These are phyloP conservation scores for Drosophila eohydei DNA, from an alignment of 2,888 invertebrate species.

Conservation along the genomic window DNA sequence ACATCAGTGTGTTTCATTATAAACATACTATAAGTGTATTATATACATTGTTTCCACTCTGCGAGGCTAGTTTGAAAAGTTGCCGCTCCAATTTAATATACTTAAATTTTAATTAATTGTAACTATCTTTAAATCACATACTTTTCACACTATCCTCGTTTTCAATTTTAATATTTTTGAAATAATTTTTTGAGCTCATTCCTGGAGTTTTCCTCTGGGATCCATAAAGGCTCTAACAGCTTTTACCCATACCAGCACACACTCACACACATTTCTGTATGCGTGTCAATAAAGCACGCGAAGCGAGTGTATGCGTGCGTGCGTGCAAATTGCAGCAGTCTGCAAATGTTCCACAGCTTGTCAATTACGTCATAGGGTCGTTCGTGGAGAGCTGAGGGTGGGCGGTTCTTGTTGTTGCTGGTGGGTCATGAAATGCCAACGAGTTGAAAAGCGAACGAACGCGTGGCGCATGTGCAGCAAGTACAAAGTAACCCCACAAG, in stretches of 20 bases:
- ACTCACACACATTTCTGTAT: background rate
- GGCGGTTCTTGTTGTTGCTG: constrained; percentile 3
- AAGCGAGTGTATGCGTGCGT: constrained; percentile 30
- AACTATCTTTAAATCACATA: background rate
- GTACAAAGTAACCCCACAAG: constrained; percentile 11
- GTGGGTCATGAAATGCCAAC: constrained; percentile 55
- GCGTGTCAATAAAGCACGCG: constrained; percentile 32
- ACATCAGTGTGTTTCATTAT: constrained; percentile 29
- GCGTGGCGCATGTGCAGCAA: constrained; percentile 61
- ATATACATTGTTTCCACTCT: background rate
- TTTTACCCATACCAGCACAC: background rate
- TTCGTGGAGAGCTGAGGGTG: background rate
- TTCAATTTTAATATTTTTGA: background rate
- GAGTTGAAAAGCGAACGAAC: constrained; percentile 58
- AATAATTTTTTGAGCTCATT: constrained; percentile 31
- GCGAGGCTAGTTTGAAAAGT: background rate
- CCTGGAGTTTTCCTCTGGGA: constrained; percentile 42
- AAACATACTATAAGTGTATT: background rate
- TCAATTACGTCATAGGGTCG: constrained; percentile 49
- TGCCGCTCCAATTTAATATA: background rate
- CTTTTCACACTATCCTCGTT: background rate
- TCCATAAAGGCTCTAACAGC: constrained; percentile 19
- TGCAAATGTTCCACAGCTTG: constrained; percentile 10
- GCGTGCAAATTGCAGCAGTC: constrained; percentile 47
- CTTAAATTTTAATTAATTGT: background rate